Percentiles rank a stretch among this genome's conserved stretches.
These are phyloP conservation scores for Sinotaia quadrata DNA, from an alignment of 2,888 invertebrate genomes.

Conservation along the genomic window DNA sequence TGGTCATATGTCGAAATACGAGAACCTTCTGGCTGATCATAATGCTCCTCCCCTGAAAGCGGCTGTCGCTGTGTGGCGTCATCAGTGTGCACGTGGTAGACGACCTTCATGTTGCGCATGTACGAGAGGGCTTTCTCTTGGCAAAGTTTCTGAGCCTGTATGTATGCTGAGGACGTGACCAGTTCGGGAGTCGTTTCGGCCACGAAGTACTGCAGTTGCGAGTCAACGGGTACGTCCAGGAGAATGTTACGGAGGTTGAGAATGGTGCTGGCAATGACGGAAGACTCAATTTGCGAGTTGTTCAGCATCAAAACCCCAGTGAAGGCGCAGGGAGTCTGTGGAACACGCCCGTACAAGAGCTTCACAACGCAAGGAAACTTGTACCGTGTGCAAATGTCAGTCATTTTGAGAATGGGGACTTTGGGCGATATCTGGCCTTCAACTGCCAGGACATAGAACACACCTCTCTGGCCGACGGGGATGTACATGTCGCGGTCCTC, in stretches of 20 bases:
- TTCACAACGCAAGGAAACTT: constrained; percentile 55
- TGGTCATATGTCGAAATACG: background rate
- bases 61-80: background rate
- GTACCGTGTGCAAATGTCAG: constrained; percentile 50
- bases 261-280: constrained; percentile 59
- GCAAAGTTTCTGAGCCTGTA: constrained; percentile 50
- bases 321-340: constrained; percentile 59
- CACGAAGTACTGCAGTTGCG: constrained; percentile 48
- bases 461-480: constrained; percentile 52
- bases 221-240: constrained; percentile 56
- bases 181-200: constrained; percentile 46
- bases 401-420: constrained; percentile 51
- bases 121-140: constrained; percentile 53
- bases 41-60: background rate
- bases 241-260: constrained; percentile 55
- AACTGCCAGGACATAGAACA: constrained; percentile 53
- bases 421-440: constrained; percentile 37
- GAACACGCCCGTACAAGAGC: constrained; percentile 59
- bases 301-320: constrained; percentile 57
- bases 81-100: constrained; percentile 42
- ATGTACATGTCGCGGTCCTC: constrained; percentile 53
- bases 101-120: constrained; percentile 61
- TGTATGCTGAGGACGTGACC: constrained; percentile 43
- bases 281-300: constrained; percentile 49
- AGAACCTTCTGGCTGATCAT: background rate